Evolutionary conservation across 2,113 vertebrate genomes (phyloP).

Genomic region (Ceyx cyanopectus): DNA sequence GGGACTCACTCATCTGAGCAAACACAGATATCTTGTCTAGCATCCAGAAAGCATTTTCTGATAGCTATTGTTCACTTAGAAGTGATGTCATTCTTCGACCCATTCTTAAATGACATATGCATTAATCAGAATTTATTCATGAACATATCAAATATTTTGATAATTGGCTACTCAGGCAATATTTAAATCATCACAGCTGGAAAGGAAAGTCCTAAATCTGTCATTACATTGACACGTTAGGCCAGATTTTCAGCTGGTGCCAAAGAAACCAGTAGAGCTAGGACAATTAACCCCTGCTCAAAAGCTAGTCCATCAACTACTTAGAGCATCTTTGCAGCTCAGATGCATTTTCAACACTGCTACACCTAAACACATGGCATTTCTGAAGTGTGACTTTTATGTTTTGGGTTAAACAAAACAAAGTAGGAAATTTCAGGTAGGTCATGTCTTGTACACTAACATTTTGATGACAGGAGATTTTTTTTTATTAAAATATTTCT

Average conservation of each 20-base stretch:
- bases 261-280: slow-evolving; percentile 39
- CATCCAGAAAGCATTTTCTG: slow-evolving; percentile 7
- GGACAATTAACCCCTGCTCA: slow-evolving; percentile 40
- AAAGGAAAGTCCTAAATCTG: background rate
- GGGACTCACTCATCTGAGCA: too few species aligned
- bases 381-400: background rate
- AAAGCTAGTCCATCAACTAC: slow-evolving; percentile 5
- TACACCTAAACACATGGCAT: background rate
- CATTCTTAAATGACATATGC: background rate
- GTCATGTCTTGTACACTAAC: background rate
- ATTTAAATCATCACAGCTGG: background rate
- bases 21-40: background rate
- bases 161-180: background rate
- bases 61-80: background rate
- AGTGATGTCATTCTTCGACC: background rate
- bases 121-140: background rate
- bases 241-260: slow-evolving; percentile 32
- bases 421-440: background rate
- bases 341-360: background rate
- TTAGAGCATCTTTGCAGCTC: background rate
- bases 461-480: background rate
- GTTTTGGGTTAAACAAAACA: background rate
- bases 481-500: background rate
- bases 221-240: background rate
- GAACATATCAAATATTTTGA: background rate